Evolutionary conservation across 37 sponge, comb jelly and placozoan genomes (phyloP).

Genomic region (Agelas oroides): DNA sequence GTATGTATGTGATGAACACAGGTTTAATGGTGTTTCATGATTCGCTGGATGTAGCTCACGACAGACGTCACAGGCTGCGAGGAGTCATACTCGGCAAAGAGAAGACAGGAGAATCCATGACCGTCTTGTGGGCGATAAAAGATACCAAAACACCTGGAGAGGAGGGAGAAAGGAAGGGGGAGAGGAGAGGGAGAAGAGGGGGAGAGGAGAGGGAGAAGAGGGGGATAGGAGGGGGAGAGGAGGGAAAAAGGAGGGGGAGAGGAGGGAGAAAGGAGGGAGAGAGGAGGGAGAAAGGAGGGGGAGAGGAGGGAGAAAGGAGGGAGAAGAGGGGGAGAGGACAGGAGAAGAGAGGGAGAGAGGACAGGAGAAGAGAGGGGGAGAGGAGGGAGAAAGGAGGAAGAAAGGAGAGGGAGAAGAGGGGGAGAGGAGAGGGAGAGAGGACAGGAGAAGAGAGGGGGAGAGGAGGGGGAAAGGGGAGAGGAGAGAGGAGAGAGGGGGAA

Average conservation of each 20-base stretch:
- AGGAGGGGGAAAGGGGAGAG: too few relatives aligned
- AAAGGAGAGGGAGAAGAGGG: too few relatives aligned
- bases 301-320: too few relatives aligned
- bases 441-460: too few relatives aligned
- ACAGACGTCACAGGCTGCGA: constrained; percentile 77
- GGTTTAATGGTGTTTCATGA: constrained; percentile 45
- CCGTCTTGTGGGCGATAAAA: constrained; percentile 61
- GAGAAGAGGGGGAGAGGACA: too few relatives aligned
- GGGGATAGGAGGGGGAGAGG: not conserved
- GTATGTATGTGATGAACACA: too few relatives aligned
- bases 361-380: too few relatives aligned
- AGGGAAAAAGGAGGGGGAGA: not conserved
- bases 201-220: too few relatives aligned
- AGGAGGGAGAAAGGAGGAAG: too few relatives aligned
- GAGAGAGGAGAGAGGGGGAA: too few relatives aligned
- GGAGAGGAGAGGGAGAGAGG: too few relatives aligned
- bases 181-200: not conserved
- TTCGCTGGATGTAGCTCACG: constrained; percentile 65
- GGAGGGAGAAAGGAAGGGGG: not conserved
- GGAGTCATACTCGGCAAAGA: constrained; percentile 81
- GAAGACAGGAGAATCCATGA: constrained; percentile 60
- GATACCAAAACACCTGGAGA: constrained; percentile 83
- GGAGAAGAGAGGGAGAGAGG: too few relatives aligned
- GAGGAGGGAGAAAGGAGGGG: not conserved
- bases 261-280: not conserved